These are phyloP conservation scores for Zaprionus ornatus DNA, from an alignment of 1,140 invertebrate species.

Conservation along the genomic window DNA sequence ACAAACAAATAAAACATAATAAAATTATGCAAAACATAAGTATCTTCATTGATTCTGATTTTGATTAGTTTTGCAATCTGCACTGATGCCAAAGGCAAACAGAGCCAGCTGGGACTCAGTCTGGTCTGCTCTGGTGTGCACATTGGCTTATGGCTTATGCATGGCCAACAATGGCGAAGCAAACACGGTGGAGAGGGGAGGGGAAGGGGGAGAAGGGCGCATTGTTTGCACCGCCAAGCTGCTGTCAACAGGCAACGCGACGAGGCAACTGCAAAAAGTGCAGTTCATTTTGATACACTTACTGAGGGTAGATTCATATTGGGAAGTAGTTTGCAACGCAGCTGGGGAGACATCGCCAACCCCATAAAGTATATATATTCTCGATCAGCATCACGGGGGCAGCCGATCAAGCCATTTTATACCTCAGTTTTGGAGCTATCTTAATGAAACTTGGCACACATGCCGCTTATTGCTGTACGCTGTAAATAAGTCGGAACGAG, in stretches of 20 bases:
- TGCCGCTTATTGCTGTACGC: no score
- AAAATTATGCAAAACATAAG: constrained; percentile 75
- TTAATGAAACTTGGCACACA: no score
- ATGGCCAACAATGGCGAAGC: constrained; percentile 19
- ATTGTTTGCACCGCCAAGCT: constrained; percentile 38
- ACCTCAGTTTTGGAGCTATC: no score
- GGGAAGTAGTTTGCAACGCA: rapidly evolving
- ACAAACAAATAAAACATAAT: constrained; percentile 74
- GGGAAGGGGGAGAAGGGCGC: neutral
- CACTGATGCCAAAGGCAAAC: constrained; percentile 27
- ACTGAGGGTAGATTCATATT: no score
- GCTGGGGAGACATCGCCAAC: no score
- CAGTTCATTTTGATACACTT: constrained; percentile 37
- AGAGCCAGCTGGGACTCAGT: neutral
- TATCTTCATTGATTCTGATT: constrained; percentile 19
- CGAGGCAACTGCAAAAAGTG: constrained; percentile 33
- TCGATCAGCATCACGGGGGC: no score
- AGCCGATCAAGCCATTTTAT: no score
- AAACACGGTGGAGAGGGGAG: neutral
- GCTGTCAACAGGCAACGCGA: constrained; percentile 38
- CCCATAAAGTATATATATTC: no score
- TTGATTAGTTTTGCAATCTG: constrained; percentile 45
- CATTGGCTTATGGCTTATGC: constrained; percentile 36
- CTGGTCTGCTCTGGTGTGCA: constrained; percentile 21
- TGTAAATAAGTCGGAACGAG: no score